These are phyloP conservation scores for Falco columbarius DNA, from an alignment of 2,797 vertebrate genomes.

Conservation along the genomic window DNA sequence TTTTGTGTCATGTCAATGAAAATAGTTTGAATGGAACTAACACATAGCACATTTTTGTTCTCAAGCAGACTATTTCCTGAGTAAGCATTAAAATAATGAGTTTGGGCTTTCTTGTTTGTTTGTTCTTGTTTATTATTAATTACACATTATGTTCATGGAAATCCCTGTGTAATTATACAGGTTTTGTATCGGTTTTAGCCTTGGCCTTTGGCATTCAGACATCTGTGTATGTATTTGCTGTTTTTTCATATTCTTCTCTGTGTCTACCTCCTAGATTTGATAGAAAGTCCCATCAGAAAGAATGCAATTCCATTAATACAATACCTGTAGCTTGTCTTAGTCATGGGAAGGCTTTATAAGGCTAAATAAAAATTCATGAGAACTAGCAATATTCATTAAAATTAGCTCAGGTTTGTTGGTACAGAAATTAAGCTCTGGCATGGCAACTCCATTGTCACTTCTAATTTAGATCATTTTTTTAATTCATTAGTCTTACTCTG, in stretches of 20 bases:
- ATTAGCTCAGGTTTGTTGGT: constrained; percentile 43
- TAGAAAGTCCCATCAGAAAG: background rate
- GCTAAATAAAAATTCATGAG: background rate
- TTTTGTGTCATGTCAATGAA: background rate
- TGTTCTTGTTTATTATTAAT: background rate
- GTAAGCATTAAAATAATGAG: background rate
- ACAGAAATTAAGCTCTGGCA: constrained; percentile 52
- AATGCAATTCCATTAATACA: background rate
- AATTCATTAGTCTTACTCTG: constrained; percentile 57
- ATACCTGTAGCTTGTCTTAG: background rate
- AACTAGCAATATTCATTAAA: constrained; percentile 28
- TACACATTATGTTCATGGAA: background rate
- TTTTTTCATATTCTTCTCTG: background rate
- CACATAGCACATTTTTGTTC: background rate
- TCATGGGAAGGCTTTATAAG: background rate
- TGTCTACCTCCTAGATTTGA: background rate
- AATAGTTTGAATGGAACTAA: background rate
- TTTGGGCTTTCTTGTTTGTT: background rate
- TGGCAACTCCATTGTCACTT: constrained; percentile 48
- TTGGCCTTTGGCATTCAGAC: background rate
- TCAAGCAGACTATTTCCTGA: background rate
- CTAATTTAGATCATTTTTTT: constrained; percentile 67
- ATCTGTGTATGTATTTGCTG: background rate
- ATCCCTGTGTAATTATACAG: background rate
- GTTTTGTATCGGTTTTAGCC: background rate